Evolutionary conservation across 2,797 vertebrate genomes (phyloP).

Genomic region (Myotis pilosus): DNA sequence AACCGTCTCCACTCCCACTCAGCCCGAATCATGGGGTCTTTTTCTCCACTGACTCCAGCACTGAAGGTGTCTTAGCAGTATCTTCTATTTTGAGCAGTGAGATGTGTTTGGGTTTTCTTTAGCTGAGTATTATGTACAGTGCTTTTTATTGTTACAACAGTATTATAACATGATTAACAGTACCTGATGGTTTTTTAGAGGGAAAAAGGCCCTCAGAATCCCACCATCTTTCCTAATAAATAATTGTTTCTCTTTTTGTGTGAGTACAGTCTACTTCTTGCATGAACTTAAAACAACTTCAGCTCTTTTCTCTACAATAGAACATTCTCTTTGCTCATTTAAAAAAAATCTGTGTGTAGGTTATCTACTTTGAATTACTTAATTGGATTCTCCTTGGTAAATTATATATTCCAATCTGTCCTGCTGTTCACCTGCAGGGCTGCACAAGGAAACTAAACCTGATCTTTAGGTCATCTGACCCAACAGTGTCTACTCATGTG

Average conservation of each 20-base stretch:
- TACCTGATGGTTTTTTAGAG: background rate
- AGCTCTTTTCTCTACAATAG: background rate
- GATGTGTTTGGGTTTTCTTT: background rate
- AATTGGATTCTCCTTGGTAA: background rate
- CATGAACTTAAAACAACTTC: background rate
- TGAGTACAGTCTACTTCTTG: background rate
- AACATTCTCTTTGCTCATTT: background rate
- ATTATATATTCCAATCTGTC: background rate
- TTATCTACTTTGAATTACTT: background rate
- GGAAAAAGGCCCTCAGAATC: background rate
- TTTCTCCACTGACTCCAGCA: too few species aligned
- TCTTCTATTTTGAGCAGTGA: background rate
- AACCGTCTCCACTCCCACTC: accelerated
- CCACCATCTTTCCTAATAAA: background rate
- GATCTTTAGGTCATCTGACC: background rate
- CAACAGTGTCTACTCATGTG: background rate
- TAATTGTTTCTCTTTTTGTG: background rate
- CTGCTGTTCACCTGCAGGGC: background rate
- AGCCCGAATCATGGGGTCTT: accelerated
- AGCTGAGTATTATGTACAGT: background rate
- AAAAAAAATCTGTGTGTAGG: background rate
- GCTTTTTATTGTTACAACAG: background rate
- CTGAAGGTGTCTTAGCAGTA: background rate
- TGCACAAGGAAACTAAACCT: background rate
- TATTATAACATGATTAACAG: background rate